These are phyloP conservation scores for Leucoma salicis DNA, from an alignment of 2,888 invertebrate genomes.

Conservation along the genomic window DNA sequence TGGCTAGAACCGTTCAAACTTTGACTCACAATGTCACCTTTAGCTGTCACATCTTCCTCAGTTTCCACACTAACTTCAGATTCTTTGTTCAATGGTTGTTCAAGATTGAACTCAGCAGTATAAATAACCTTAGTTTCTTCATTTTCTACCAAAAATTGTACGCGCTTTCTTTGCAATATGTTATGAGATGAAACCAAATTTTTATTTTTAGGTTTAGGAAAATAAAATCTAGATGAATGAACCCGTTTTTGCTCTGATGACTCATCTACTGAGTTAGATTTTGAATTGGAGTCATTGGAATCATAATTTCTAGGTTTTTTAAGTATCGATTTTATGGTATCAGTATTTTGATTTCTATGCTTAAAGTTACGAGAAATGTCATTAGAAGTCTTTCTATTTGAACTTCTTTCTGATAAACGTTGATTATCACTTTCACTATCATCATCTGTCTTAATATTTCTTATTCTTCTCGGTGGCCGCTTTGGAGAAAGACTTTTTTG, in stretches of 20 bases:
- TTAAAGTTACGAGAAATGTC: slow-evolving; percentile 52
- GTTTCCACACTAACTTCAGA: slow-evolving; percentile 39
- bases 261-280: slow-evolving; percentile 55
- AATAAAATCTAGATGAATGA: slow-evolving; percentile 83
- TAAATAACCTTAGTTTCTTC: slow-evolving; percentile 77
- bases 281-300: slow-evolving; percentile 43
- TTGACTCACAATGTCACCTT: slow-evolving; percentile 69
- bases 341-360: slow-evolving; percentile 58
- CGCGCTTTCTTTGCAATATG: slow-evolving; percentile 84
- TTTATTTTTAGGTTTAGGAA: slow-evolving; percentile 80
- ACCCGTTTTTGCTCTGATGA: slow-evolving; percentile 55
- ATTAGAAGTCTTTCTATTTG: slow-evolving; percentile 46
- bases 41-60: slow-evolving; percentile 57
- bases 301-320: slow-evolving; percentile 80
- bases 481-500: slow-evolving; percentile 82
- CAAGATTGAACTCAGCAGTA: slow-evolving; percentile 73
- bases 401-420: slow-evolving; percentile 56
- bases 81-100: slow-evolving; percentile 51
- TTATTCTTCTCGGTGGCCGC: slow-evolving; percentile 82
- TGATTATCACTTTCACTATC: slow-evolving; percentile 78
- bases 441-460: slow-evolving; percentile 74
- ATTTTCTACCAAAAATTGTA: slow-evolving; percentile 87
- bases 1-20: slow-evolving; percentile 46
- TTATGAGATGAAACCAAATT: slow-evolving; percentile 49
- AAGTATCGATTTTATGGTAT: slow-evolving; percentile 82